These are phyloP conservation scores for Collichthys lucidus DNA, from an alignment of 2,113 vertebrate genomes.

Conservation along the genomic window DNA sequence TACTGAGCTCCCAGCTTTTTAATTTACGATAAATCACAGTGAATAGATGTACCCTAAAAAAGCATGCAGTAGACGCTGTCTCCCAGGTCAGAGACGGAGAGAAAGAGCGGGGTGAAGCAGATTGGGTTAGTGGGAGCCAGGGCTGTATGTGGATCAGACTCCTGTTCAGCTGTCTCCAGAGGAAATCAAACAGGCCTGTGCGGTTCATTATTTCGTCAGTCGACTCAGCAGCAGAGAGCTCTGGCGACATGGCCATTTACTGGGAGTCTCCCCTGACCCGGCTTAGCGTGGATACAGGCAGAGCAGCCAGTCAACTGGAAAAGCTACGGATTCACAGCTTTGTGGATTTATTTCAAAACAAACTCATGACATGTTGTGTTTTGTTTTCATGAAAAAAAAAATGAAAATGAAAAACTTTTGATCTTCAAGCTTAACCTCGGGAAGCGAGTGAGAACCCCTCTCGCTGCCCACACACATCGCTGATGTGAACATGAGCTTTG, in stretches of 20 bases:
- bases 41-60: constrained; percentile 76
- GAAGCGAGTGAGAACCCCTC: constrained; percentile 16
- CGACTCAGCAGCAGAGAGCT: constrained; percentile 65
- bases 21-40: constrained; percentile 82
- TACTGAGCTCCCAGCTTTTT: constrained; percentile 78
- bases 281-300: constrained; percentile 44
- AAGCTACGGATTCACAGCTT: constrained; percentile 40
- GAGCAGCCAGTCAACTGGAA: constrained; percentile 53
- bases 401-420: constrained; percentile 9
- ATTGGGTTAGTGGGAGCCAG: constrained; percentile 78
- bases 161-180: constrained; percentile 79
- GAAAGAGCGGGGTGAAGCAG: constrained; percentile 64
- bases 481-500: constrained; percentile 59
- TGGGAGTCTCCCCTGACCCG: constrained; percentile 65
- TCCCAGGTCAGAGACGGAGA: constrained; percentile 68
- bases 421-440: constrained; percentile 9
- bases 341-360: constrained; percentile 39
- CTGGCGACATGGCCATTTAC: constrained; percentile 77
- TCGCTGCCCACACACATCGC: constrained; percentile 35
- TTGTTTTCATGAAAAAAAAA: constrained; percentile 6
- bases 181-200: constrained; percentile 80
- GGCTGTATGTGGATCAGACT: constrained; percentile 75
- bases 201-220: constrained; percentile 79
- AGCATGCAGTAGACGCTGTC: constrained; percentile 56
- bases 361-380: constrained; percentile 4